phyloP scores from a whole-genome alignment of 2,113 vertebrate species.

The Ictalurus furcatus region DNA sequence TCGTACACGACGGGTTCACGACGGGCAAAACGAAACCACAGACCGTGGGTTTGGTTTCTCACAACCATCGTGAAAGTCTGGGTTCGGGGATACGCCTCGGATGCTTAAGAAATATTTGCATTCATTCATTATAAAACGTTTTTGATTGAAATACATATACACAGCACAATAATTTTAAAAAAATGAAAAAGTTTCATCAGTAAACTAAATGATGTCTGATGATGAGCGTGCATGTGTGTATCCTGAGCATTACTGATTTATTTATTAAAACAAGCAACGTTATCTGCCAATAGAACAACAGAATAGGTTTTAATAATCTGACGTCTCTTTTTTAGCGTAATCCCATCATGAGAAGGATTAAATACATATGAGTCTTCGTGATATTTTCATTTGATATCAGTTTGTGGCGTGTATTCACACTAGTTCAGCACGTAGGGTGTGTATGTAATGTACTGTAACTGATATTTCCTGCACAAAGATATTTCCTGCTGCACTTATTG shows the following conservation, averaged over 20 bases:
- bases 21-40: no score
- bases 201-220: neutral
- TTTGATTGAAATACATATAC: neutral
- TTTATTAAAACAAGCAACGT: neutral
- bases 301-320: neutral
- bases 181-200: neutral
- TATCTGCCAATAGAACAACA: neutral
- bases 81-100: neutral
- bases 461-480: constrained; percentile 20
- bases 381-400: neutral
- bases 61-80: neutral
- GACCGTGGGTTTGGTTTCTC: neutral
- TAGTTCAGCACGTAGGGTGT: neutral
- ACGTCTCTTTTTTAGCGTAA: neutral
- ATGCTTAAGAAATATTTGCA: neutral
- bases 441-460: constrained; percentile 8
- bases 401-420: neutral
- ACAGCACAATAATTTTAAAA: no score
- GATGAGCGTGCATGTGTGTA: neutral
- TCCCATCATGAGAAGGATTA: neutral
- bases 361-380: no score
- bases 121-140: neutral
- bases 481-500: neutral
- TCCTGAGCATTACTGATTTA: neutral
- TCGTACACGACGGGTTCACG: neutral